These are phyloP conservation scores for Papilio machaon DNA, from an alignment of 1,140 invertebrate genomes.

Conservation along the genomic window DNA sequence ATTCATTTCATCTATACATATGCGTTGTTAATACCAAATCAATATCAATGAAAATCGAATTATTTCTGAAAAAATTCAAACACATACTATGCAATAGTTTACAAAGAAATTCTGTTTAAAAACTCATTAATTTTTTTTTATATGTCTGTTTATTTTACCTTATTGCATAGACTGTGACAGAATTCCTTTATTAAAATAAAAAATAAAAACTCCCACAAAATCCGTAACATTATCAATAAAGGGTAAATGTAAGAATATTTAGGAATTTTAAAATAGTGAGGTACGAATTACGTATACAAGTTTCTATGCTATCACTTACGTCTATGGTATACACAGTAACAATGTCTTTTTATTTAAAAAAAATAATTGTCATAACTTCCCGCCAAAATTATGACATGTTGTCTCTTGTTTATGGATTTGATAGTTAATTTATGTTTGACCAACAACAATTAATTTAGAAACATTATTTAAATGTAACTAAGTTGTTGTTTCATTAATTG, in stretches of 20 bases:
- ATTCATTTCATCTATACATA: neutral
- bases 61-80: neutral
- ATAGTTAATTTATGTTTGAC: neutral
- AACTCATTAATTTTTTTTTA: neutral
- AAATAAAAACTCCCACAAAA: slow-evolving; percentile 30
- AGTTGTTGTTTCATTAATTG: too few species aligned
- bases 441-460: too few species aligned
- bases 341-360: slow-evolving; percentile 57
- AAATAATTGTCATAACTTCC: slow-evolving; percentile 33
- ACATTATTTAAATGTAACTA: too few species aligned
- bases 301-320: slow-evolving; percentile 58
- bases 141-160: neutral
- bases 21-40: slow-evolving; percentile 1
- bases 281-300: slow-evolving; percentile 80
- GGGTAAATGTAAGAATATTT: slow-evolving; percentile 35
- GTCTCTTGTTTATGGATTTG: neutral
- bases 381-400: slow-evolving; percentile 18
- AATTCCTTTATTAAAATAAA: neutral
- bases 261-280: slow-evolving; percentile 73
- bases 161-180: slow-evolving; percentile 29
- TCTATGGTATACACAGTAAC: slow-evolving; percentile 73
- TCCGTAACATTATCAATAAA: slow-evolving; percentile 27
- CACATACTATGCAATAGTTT: neutral
- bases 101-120: neutral
- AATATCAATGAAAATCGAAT: slow-evolving; percentile 19